Conservation (phyloP, 2,113 vertebrate species). For the Balaeniceps rex region DNA sequence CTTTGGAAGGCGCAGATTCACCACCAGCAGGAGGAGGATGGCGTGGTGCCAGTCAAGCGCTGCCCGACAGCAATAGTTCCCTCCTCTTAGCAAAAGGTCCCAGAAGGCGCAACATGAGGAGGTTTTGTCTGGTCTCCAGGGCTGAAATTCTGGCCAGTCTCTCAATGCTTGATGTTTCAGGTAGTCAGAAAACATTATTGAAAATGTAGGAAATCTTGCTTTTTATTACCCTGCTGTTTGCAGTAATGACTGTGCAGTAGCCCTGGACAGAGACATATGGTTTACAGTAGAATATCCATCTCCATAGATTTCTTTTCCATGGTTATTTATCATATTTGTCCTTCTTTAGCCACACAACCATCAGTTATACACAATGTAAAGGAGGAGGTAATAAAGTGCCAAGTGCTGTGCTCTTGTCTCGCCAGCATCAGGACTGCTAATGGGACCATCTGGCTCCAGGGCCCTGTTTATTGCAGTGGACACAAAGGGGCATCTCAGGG, state of each 20-base stretch:
- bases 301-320: not conserved
- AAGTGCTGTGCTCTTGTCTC: not conserved
- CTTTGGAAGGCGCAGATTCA: not conserved
- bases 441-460: constrained; percentile 15
- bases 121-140: constrained; percentile 14
- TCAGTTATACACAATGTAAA: constrained; percentile 12
- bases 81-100: not conserved
- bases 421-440: not conserved
- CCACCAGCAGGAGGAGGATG: not conserved
- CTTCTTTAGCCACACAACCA: not conserved
- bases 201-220: constrained; percentile 4
- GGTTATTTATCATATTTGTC: constrained; percentile 35
- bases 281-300: constrained; percentile 18
- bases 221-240: not conserved
- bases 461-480: not conserved
- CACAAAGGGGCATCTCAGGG: not conserved
- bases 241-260: not conserved
- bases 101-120: not conserved
- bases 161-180: not conserved
- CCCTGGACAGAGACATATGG: constrained; percentile 11
- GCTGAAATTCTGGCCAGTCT: not conserved
- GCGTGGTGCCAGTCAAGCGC: not conserved
- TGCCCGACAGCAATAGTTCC: not conserved
- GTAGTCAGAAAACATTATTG: not conserved
- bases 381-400: not conserved